Base-by-base conservation (phyloP, 1,140 invertebrate species). In the Drosophila jambulina region DNA sequence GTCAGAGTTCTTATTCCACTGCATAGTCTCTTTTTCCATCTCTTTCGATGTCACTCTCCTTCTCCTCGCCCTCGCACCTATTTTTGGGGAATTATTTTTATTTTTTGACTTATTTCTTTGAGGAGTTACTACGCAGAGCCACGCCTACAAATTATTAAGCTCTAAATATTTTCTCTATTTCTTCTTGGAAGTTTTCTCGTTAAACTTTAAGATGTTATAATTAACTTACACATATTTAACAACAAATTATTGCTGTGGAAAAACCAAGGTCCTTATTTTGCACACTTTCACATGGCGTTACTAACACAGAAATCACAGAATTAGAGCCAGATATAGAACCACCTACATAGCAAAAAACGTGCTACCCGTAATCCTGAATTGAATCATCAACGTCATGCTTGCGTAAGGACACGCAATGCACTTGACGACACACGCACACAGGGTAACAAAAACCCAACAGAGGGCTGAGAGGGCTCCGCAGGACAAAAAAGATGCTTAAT, bases 321-420 rank as follows among this genome's bases (percentile, higher is more conserved):
- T 62, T 29, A 25, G 43, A 15, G 9, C 2, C 13, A 34, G 23
- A 36, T 64, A 27, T 21, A 56, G 17, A 36, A 29, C 4, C 21
- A 5, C 7, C 17, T 3, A 27, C 34, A 4, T 12, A 32, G 23
- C 49, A 42, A 17, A 32, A 68, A 36, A 4, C 10, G 9, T 54
- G 34, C 21, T 23, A n/a, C 2, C 4, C 21, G 9, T 56, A 56
- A 56, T 56, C 53, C 53, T 56, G 29, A 54, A 70, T 70, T 54
- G 62, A 70, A 67, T 53, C 67, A 56, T 68, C 63, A 68, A 56
- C 67, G 38, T 70, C 48, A 36, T 34, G 67, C 62, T 70, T 70
- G 49, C 63, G 69, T 70, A 57, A 57, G 51, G 64, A 69, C 69
- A 72, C 51, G 65, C 69, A 70, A 70, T 70, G 62, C 63, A 70